Conservation (phyloP, 2,113 vertebrate genomes). For the Pollimyrus isidori region DNA sequence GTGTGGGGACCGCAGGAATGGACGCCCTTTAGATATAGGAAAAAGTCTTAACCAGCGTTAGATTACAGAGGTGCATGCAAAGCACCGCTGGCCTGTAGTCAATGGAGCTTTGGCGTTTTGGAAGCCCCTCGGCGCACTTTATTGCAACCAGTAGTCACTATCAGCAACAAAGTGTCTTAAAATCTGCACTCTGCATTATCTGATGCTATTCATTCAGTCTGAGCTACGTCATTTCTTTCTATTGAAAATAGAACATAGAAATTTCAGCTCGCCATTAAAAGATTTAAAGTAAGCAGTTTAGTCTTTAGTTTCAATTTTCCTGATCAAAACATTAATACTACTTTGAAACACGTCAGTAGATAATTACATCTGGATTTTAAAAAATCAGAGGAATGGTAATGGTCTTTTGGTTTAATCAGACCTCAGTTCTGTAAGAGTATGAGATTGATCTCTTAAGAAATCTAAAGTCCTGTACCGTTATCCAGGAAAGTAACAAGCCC, state of each 20-base stretch:
- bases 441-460: neutral
- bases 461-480: neutral
- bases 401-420: neutral
- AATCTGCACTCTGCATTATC: neutral
- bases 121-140: neutral
- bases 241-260: neutral
- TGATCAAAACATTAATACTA: neutral
- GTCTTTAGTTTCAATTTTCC: neutral
- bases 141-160: neutral
- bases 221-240: neutral
- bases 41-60: neutral
- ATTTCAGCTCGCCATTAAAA: neutral
- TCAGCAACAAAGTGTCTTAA: neutral
- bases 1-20: conserved; percentile 3
- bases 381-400: neutral
- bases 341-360: neutral
- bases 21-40: conserved; percentile 5
- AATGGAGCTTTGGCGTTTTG: neutral
- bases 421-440: neutral
- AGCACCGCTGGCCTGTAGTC: neutral
- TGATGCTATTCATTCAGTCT: neutral
- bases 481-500: neutral
- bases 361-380: neutral
- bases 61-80: neutral
- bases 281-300: neutral